Percentiles rank a stretch among this genome's conserved stretches.
Conservation (phyloP, 2,888 invertebrate genomes). For the Drosophila meridiana region DNA sequence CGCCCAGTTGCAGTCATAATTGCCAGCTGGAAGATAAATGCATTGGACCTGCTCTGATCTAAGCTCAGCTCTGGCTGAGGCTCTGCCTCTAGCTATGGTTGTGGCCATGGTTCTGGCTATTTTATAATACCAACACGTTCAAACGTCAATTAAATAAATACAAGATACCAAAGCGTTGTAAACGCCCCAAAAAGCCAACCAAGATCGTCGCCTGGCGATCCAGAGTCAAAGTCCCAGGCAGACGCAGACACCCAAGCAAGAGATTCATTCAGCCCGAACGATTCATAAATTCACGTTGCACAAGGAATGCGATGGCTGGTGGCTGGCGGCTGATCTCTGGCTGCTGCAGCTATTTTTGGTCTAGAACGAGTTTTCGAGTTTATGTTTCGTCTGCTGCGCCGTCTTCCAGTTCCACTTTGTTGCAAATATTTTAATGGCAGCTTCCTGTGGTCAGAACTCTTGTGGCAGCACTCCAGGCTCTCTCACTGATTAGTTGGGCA, state of each 20-base stretch:
- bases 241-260: constrained; percentile 49
- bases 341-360: constrained; percentile 65
- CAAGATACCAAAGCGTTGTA: constrained; percentile 81
- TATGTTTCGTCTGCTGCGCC: background rate
- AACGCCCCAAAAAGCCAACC: constrained; percentile 65
- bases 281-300: constrained; percentile 73
- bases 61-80: constrained; percentile 7
- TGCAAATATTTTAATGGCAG: constrained; percentile 73
- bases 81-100: constrained; percentile 35
- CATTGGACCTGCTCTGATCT: constrained; percentile 34
- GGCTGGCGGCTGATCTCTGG: background rate
- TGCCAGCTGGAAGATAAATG: constrained; percentile 43
- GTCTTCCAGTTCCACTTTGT: constrained; percentile 15
- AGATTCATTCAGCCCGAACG: constrained; percentile 72
- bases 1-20: constrained; percentile 76
- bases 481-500: constrained; percentile 6
- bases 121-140: constrained; percentile 79
- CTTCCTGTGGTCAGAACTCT: constrained; percentile 73
- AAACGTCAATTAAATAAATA: constrained; percentile 80
- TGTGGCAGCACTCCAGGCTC: constrained; percentile 31
- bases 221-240: constrained; percentile 6
- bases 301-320: constrained; percentile 37
- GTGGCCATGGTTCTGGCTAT: constrained; percentile 52
- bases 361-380: constrained; percentile 64
- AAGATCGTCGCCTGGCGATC: constrained; percentile 37